These are phyloP conservation scores for Chrysoperla carnea DNA, from an alignment of 1,140 invertebrate genomes.

Conservation along the genomic window DNA sequence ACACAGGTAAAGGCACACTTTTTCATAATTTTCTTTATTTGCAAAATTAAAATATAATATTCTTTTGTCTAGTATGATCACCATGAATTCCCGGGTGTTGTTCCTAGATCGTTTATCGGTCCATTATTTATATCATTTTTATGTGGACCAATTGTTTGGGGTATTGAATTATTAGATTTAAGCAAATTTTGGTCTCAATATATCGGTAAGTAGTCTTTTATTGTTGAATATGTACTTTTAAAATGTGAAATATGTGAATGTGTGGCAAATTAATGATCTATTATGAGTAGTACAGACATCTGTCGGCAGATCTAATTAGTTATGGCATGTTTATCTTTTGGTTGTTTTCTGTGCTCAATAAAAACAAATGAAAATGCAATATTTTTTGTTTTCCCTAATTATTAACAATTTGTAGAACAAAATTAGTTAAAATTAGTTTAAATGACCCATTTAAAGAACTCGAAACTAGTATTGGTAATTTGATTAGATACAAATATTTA, in stretches of 20 bases:
- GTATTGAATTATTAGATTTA: constrained; percentile 47
- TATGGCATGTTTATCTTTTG: no score
- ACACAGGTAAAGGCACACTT: constrained; percentile 42
- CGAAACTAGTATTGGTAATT: no score
- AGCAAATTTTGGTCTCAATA: constrained; percentile 84
- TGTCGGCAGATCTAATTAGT: no score
- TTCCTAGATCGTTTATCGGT: constrained; percentile 91
- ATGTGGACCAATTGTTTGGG: constrained; percentile 53
- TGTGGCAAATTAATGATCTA: no score
- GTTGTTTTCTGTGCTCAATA: no score
- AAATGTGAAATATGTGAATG: background rate
- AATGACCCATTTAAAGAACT: no score
- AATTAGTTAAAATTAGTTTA: no score
- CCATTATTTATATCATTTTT: constrained; percentile 69
- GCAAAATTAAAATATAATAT: background rate
- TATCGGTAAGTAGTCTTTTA: constrained; percentile 47
- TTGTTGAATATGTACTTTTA: constrained; percentile 2
- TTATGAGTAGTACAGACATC: no score
- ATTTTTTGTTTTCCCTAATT: no score
- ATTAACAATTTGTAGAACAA: no score
- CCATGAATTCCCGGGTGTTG: constrained; percentile 93
- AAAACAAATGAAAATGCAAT: no score
- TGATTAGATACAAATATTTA: no score
- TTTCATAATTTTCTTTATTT: constrained; percentile 1
- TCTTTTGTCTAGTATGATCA: constrained; percentile 82